Evolutionary conservation across 2,797 vertebrate species (phyloP).

Genomic region (Sebastes minor): DNA sequence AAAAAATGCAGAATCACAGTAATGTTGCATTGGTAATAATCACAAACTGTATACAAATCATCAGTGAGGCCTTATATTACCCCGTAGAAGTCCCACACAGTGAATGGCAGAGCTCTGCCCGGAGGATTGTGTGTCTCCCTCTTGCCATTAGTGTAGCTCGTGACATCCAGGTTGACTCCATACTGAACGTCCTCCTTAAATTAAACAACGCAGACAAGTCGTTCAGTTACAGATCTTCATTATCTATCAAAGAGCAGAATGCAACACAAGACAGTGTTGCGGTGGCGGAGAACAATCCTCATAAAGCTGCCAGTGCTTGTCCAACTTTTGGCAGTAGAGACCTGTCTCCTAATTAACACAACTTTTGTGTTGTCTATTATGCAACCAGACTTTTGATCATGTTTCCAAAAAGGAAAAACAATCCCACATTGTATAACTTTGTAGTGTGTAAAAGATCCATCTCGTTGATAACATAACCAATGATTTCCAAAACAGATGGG

Average conservation of each 20-base stretch:
- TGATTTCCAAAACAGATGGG: neutral
- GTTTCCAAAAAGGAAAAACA: neutral
- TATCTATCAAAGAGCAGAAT: neutral
- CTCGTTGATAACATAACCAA: neutral
- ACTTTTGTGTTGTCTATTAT: neutral
- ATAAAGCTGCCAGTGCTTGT: neutral
- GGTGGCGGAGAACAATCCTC: neutral
- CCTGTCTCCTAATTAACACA: neutral
- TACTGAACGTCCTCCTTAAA: constrained; percentile 88
- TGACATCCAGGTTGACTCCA: constrained; percentile 95
- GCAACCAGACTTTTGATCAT: neutral
- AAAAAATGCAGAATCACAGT: neutral
- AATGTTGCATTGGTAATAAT: neutral
- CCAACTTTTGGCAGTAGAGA: neutral
- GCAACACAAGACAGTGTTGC: neutral
- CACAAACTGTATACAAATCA: neutral
- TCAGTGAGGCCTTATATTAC: constrained; percentile 51
- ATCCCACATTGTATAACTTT: neutral
- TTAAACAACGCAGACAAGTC: neutral
- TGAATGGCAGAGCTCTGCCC: constrained; percentile 89
- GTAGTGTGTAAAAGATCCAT: neutral
- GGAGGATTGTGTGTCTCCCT: constrained; percentile 92
- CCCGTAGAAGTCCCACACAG: constrained; percentile 93
- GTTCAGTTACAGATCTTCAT: neutral
- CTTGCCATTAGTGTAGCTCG: constrained; percentile 88